These are phyloP conservation scores for Rhinopomastus cyanomelas DNA, from an alignment of 2,113 vertebrate species.

Conservation along the genomic window DNA sequence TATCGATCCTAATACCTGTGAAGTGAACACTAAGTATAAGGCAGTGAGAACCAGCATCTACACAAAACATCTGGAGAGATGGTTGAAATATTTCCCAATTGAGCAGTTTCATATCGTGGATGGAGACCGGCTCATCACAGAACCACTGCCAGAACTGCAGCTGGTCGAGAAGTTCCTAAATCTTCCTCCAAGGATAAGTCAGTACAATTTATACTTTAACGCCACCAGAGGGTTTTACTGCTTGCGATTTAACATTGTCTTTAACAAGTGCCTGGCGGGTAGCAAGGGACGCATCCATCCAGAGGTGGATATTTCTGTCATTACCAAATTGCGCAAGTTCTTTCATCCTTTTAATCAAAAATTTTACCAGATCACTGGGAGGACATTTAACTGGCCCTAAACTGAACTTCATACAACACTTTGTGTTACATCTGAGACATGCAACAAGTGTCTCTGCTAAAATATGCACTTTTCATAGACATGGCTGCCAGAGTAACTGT, in stretches of 20 bases:
- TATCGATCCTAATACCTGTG: slow-evolving; percentile 87
- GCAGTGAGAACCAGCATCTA: slow-evolving; percentile 96
- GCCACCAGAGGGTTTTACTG: slow-evolving; percentile 96
- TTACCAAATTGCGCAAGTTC: slow-evolving; percentile 92
- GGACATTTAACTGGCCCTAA: slow-evolving; percentile 95
- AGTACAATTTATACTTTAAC: slow-evolving; percentile 96
- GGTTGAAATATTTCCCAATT: slow-evolving; percentile 93
- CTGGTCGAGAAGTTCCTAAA: slow-evolving; percentile 93
- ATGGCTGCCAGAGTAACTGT: slow-evolving; percentile 54
- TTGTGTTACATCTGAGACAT: slow-evolving; percentile 73
- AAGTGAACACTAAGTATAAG: slow-evolving; percentile 97
- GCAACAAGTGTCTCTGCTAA: slow-evolving; percentile 63
- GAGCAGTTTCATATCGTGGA: slow-evolving; percentile 96
- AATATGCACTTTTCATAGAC: slow-evolving; percentile 81
- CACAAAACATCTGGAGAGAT: slow-evolving; percentile 94
- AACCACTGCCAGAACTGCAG: slow-evolving; percentile 93
- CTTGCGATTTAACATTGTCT: slow-evolving; percentile 92
- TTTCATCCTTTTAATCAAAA: slow-evolving; percentile 98
- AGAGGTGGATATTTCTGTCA: slow-evolving; percentile 87
- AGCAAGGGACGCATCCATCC: slow-evolving; percentile 97
- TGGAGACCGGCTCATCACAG: slow-evolving; percentile 90
- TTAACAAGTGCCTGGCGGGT: slow-evolving; percentile 98
- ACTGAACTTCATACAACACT: slow-evolving; percentile 64
- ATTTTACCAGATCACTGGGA: slow-evolving; percentile 95
- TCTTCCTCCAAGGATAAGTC: slow-evolving; percentile 91